Evolutionary conservation across 2,888 invertebrate genomes (phyloP).

Genomic region (Epinotia bilunana): DNA sequence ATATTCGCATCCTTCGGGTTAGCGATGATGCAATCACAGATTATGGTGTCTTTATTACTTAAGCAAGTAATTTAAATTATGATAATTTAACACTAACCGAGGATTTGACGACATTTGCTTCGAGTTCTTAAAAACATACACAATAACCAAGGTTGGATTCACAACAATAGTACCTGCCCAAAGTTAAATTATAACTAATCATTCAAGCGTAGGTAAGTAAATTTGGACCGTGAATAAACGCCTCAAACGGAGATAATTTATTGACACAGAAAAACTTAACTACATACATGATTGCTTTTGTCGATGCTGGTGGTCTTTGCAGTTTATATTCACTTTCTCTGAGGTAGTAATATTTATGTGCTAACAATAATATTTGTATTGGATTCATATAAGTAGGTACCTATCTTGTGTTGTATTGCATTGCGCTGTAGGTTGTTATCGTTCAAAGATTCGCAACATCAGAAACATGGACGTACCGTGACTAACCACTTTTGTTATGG

Average conservation of each 20-base stretch:
- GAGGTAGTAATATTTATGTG: background rate
- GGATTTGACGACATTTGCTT: constrained; percentile 4
- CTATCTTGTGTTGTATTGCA: constrained; percentile 12
- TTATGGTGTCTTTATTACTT: constrained; percentile 22
- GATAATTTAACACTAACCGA: constrained; percentile 18
- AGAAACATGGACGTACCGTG: constrained; percentile 42
- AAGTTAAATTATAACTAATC: constrained; percentile 21
- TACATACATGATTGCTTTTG: constrained; percentile 26
- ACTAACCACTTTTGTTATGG: constrained; percentile 47
- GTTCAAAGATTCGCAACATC: constrained; percentile 42
- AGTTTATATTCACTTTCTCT: constrained; percentile 21
- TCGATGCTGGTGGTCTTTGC: constrained; percentile 30
- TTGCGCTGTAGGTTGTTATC: constrained; percentile 40
- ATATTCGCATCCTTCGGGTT: constrained; percentile 46
- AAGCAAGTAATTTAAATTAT: constrained; percentile 21
- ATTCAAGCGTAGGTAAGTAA: constrained; percentile 21
- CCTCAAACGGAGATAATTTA: constrained; percentile 30
- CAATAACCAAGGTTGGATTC: constrained; percentile 21
- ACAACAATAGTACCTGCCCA: constrained; percentile 19
- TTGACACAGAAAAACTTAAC: constrained; percentile 30
- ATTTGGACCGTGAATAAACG: constrained; percentile 31
- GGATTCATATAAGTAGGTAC: background rate
- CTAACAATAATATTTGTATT: constrained; percentile 1
- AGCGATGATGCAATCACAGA: constrained; percentile 50
- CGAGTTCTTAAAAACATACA: constrained; percentile 5